These are phyloP conservation scores for Trachymyrmex cornetzi DNA, from an alignment of 1,140 invertebrate genomes.

Conservation along the genomic window DNA sequence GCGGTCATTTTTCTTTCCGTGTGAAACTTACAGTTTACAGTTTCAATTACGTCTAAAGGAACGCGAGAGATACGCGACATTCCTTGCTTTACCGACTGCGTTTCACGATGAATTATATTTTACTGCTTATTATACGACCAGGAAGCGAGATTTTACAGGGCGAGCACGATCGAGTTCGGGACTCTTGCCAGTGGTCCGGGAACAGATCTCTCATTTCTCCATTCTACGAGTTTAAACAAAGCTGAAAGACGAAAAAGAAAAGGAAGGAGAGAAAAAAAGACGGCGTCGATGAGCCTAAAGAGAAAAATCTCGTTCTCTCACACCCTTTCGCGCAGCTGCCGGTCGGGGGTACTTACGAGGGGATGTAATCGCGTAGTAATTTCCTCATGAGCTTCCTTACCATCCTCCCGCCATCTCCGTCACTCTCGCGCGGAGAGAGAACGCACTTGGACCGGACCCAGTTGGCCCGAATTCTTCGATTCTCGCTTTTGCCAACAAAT, in stretches of 20 bases:
- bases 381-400: constrained; percentile 83
- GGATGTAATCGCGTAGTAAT: constrained; percentile 83
- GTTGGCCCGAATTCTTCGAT: constrained; percentile 79
- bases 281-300: constrained; percentile 17
- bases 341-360: constrained; percentile 67
- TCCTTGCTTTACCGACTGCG: constrained; percentile 24
- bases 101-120: constrained; percentile 52
- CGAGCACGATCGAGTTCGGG: constrained; percentile 69
- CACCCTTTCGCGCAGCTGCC: constrained; percentile 17
- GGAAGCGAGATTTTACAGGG: constrained; percentile 37
- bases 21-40: constrained; percentile 12
- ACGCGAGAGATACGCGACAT: constrained; percentile 7
- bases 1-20: background rate
- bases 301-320: background rate
- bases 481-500: constrained; percentile 75
- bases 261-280: constrained; percentile 3
- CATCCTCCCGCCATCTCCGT: background rate
- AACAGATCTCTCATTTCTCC: constrained; percentile 76
- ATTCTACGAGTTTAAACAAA: constrained; percentile 69
- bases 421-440: constrained; percentile 67
- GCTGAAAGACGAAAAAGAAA: background rate
- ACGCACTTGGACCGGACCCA: constrained; percentile 83
- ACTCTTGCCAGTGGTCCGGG: constrained; percentile 77
- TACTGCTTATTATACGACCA: constrained; percentile 51
- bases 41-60: constrained; percentile 33